These are phyloP conservation scores for Cerceris ruficornis DNA, from an alignment of 2,888 invertebrate genomes.

Conservation along the genomic window DNA sequence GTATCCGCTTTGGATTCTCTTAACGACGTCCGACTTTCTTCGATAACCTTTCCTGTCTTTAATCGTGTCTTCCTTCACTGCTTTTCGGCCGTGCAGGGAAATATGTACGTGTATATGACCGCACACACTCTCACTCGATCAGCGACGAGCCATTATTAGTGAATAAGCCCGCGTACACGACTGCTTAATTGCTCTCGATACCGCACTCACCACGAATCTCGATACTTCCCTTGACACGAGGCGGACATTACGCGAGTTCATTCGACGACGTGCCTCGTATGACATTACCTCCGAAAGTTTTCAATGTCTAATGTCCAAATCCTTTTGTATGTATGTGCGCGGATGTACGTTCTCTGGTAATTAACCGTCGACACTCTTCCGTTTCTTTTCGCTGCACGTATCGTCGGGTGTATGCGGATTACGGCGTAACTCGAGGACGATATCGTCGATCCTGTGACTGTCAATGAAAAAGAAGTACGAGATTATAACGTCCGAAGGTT, in stretches of 20 bases:
- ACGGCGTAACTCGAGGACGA: background rate
- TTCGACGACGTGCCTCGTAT: slow-evolving; percentile 15
- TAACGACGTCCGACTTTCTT: slow-evolving; percentile 44
- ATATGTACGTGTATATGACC: background rate
- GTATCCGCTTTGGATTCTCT: slow-evolving; percentile 34
- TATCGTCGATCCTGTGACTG: slow-evolving; percentile 1
- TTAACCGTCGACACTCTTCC: background rate
- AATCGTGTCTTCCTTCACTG: background rate
- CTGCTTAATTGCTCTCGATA: slow-evolving; percentile 56
- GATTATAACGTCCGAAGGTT: slow-evolving; percentile 1
- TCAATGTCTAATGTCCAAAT: background rate
- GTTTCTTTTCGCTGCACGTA: background rate
- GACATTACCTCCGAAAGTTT: slow-evolving; percentile 2
- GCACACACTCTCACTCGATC: slow-evolving; percentile 18
- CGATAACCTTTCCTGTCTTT: slow-evolving; percentile 16
- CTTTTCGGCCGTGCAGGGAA: background rate
- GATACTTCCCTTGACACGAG: slow-evolving; percentile 37
- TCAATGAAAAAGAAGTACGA: background rate
- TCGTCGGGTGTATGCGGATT: background rate
- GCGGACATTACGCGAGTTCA: slow-evolving; percentile 26
- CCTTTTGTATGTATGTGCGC: background rate
- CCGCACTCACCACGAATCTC: slow-evolving; percentile 47
- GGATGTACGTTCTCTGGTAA: background rate
- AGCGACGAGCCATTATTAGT: slow-evolving; percentile 48
- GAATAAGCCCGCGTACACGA: slow-evolving; percentile 31